Evolutionary conservation across 2,888 invertebrate genomes (phyloP), one percentile per base, ranked within the genome.

Genomic region (Pyrochroa serraticornis): DNA sequence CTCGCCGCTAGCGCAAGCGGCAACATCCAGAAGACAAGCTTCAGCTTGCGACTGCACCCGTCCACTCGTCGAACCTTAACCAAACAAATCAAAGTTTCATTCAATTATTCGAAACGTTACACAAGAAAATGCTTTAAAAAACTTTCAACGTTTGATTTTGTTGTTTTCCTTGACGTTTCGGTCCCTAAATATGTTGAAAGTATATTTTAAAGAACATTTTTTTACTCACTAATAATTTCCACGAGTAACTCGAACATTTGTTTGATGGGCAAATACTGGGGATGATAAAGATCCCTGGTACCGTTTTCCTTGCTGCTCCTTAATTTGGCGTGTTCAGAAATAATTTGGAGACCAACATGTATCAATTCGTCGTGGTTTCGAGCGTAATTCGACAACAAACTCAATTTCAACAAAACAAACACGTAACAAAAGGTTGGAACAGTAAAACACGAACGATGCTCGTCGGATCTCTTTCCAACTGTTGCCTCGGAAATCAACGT

Each of bases 351-450:
- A 0, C 85, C 85, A 65, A 84, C 83, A 59, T 86, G 77, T 58
- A 89, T 80, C 60, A 87, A 79, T 32, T 81, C 80, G 50, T 82
- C 84, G 71, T 84, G 84, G 59, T 79, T 82, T 59, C 80, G 80
- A 13, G 82, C 81, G 30, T 75, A 70, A 47, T 76, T 74, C 0
- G 81, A 80, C 6, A 82, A 69, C 38, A 86, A 69, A 65, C 88
- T 86, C 50, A 84, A 81, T 69, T 87, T 87, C 3, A 96, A 77
- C 67, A 95, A 83, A 8, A 91, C 90, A 77, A 94, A 95, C 7
- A 87, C 83, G 73, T 91, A 96, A 69, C 90, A 89, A 80, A 95
- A 93, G 0, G 90, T 89, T 1, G 93, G 88, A 0, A 90, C 89
- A 1, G 84, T 83, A 66, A 90, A 83, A 68, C 81, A 77, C 31